Evolutionary conservation across 2,113 vertebrate genomes (phyloP).

Genomic region (western clawed frog (Xenopus tropicalis)): UCB_Xtro_10.0 CM004446.2:57003001-57003500

Average conservation of each 20-base stretch:
- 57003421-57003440: slow-evolving; percentile 23
- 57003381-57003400: slow-evolving; percentile 13
- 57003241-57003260: slow-evolving; percentile 24
- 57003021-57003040: too few species aligned
- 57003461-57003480: not conserved
- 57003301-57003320: slow-evolving; percentile 37
- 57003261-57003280: slow-evolving; percentile 38
- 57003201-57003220: slow-evolving; percentile 41
- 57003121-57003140: not conserved
- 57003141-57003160: not conserved
- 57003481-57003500: too few species aligned
- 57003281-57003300: slow-evolving; percentile 38
- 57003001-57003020: too few species aligned
- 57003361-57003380: slow-evolving; percentile 28
- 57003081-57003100: slow-evolving; percentile 11
- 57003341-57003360: slow-evolving; percentile 38
- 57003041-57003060: too few species aligned
- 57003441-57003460: slow-evolving; percentile 2
- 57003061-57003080: not conserved
- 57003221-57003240: slow-evolving; percentile 26
- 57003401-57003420: slow-evolving; percentile 15
- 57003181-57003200: slow-evolving; percentile 15
- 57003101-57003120: slow-evolving; percentile 13
- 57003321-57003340: slow-evolving; percentile 36
- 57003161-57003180: not conserved